Conservation (phyloP, 2,113 vertebrate species). For the Colius striatus region DNA sequence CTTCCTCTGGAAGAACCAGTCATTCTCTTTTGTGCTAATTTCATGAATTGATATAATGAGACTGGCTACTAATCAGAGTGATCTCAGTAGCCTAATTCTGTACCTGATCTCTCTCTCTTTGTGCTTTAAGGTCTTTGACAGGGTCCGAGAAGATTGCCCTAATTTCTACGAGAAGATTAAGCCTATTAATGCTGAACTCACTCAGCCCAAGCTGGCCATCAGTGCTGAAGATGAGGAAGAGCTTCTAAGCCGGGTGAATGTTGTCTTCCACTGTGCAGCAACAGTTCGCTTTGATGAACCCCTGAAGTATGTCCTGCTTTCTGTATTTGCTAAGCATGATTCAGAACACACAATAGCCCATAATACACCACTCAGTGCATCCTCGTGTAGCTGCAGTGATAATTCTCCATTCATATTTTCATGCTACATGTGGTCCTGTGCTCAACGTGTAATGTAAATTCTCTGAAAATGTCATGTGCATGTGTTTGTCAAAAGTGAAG, state of each 20-base stretch:
- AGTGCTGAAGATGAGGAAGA: constrained; percentile 84
- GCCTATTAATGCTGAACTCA: constrained; percentile 90
- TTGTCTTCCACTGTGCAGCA: constrained; percentile 96
- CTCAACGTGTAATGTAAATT: not conserved
- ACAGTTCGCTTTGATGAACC: constrained; percentile 93
- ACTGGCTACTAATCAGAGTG: constrained; percentile 16
- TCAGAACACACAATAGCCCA: not conserved
- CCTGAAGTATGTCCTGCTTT: constrained; percentile 81
- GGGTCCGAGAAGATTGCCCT: constrained; percentile 88
- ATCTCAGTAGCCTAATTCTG: constrained; percentile 28
- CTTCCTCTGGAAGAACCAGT: not conserved
- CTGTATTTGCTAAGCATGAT: not conserved
- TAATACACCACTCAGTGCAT: not conserved
- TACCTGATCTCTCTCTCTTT: constrained; percentile 53
- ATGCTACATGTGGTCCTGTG: rapidly evolving
- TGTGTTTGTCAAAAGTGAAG: not conserved
- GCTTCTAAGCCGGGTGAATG: constrained; percentile 83
- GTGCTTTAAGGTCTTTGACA: constrained; percentile 89
- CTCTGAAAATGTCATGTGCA: not conserved
- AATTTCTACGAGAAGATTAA: constrained; percentile 91
- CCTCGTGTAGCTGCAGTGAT: not conserved
- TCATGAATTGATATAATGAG: not conserved
- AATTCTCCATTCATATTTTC: not conserved
- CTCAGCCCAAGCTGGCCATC: constrained; percentile 88
- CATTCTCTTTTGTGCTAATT: not conserved